Conservation (phyloP, 2,113 vertebrate species). For the Raja brachyura region DNA sequence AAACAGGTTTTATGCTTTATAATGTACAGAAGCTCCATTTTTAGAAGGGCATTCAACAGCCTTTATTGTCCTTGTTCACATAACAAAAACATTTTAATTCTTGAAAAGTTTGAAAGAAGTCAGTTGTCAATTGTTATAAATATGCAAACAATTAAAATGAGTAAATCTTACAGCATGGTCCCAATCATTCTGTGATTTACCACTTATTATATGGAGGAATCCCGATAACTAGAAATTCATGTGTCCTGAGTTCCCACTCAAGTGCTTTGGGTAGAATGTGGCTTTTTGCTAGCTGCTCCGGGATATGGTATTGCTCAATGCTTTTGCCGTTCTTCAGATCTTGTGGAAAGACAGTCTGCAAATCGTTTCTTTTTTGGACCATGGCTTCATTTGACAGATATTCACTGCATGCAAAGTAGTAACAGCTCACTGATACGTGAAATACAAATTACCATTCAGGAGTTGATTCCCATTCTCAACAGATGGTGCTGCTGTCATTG, state of each 20-base stretch:
- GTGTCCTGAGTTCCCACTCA: background rate
- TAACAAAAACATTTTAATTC: background rate
- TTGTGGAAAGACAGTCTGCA: background rate
- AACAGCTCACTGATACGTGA: slow-evolving; percentile 38
- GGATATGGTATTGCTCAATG: background rate
- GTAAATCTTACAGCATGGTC: background rate
- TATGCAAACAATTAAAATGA: background rate
- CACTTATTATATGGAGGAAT: slow-evolving; percentile 15
- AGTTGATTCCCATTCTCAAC: slow-evolving; percentile 88
- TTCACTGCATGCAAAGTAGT: slow-evolving; percentile 3
- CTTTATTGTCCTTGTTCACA: background rate
- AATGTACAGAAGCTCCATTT: background rate
- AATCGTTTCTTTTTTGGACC: background rate
- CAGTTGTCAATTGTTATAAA: background rate
- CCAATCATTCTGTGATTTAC: background rate
- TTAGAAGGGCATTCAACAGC: background rate
- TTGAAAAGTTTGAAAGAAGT: background rate
- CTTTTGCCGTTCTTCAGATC: background rate
- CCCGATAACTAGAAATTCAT: background rate
- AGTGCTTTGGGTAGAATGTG: background rate
- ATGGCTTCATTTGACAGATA: background rate
- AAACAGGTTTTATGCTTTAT: background rate
- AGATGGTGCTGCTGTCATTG: slow-evolving; percentile 57
- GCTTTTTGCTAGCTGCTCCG: background rate
- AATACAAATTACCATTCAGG: slow-evolving; percentile 69